phyloP scores from a whole-genome alignment of 1,140 invertebrate genomes.

The Papilio aristodemus region DNA sequence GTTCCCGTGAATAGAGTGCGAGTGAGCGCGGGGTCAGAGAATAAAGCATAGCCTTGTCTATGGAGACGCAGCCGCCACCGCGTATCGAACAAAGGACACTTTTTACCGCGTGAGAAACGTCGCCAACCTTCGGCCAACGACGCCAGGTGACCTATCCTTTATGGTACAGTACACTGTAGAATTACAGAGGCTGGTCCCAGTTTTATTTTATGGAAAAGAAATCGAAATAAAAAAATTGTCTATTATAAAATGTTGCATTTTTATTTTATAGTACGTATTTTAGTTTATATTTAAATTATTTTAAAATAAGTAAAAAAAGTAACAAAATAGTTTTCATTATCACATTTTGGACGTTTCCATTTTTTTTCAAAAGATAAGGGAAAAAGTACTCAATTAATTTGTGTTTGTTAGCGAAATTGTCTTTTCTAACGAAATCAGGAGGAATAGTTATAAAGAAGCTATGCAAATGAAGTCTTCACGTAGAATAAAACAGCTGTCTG shows the following conservation, averaged over 20 bases:
- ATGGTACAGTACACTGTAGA: constrained; percentile 1
- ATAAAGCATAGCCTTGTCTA: constrained; percentile 36
- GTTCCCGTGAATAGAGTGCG: neutral
- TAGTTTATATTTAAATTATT: neutral
- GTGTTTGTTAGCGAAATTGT: too few relatives aligned
- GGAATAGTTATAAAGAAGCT: too few relatives aligned
- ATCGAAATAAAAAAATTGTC: neutral
- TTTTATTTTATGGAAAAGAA: neutral
- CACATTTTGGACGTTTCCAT: too few relatives aligned
- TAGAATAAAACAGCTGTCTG: too few relatives aligned
- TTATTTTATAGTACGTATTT: neutral
- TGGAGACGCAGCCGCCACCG: constrained; percentile 23
- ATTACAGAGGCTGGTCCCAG: neutral
- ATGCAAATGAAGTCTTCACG: too few relatives aligned
- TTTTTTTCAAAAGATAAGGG: too few relatives aligned
- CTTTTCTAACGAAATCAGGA: too few relatives aligned
- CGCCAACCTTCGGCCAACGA: constrained; percentile 50
- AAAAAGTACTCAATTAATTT: too few relatives aligned
- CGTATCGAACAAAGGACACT: constrained; percentile 48
- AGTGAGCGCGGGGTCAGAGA: constrained; percentile 40
- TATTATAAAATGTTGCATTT: too few relatives aligned
- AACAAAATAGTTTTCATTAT: too few relatives aligned
- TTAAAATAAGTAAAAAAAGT: too few relatives aligned
- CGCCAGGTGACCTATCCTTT: constrained; percentile 41
- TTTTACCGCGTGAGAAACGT: constrained; percentile 59